Percentiles rank a stretch among this genome's conserved stretches.
These are phyloP conservation scores for Acanthornis magna DNA, from an alignment of 2,797 vertebrate species.

Conservation along the genomic window DNA sequence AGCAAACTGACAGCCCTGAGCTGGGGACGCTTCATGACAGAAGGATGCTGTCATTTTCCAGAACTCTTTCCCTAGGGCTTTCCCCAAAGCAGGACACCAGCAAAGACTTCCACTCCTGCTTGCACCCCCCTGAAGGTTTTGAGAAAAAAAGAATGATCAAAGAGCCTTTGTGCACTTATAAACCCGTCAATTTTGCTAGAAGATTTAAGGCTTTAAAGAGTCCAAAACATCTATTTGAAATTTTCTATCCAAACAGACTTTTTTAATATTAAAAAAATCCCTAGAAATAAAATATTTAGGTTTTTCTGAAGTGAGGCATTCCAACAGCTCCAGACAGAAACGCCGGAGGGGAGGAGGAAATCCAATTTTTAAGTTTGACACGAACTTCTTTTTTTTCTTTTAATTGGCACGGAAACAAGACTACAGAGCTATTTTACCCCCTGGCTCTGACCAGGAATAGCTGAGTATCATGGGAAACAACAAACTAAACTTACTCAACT, in stretches of 20 bases:
- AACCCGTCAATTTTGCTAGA: neutral
- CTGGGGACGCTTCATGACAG: neutral
- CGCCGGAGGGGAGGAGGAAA: neutral
- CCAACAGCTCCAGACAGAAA: conserved; percentile 16
- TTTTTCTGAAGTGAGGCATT: conserved; percentile 26
- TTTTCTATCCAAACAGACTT: conserved; percentile 6
- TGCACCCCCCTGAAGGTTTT: neutral
- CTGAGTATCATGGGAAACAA: conserved; percentile 23
- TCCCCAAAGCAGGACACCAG: neutral
- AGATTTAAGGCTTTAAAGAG: conserved; percentile 34
- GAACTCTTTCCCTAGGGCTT: neutral
- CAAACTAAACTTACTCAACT: neutral
- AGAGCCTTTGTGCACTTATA: conserved; percentile 45
- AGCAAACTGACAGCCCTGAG: neutral
- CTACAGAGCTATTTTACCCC: neutral
- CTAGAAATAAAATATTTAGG: conserved; percentile 32
- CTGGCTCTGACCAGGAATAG: neutral
- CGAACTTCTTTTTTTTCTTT: neutral
- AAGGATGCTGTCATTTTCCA: conserved; percentile 8
- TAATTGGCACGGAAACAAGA: conserved; percentile 33
- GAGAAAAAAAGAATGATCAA: neutral
- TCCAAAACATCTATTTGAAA: conserved; percentile 25
- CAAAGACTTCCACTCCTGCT: neutral
- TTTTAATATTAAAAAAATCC: neutral
- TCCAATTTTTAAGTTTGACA: conserved; percentile 20